phyloP scores from a whole-genome alignment of 1,140 invertebrate species.

The Aphelenchoides fujianensis region DNA sequence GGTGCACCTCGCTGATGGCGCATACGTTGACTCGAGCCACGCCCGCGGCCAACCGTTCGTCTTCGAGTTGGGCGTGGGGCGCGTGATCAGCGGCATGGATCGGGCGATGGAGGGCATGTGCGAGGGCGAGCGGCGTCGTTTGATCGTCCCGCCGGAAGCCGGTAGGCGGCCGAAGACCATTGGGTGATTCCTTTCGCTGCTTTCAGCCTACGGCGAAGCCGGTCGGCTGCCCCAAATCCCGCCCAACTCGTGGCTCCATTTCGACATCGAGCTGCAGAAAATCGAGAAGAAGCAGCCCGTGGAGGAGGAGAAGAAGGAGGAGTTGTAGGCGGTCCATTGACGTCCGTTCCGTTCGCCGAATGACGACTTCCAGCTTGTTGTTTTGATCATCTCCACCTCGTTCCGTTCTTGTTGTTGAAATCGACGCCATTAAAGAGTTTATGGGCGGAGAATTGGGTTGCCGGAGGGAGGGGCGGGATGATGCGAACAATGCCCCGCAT shows the following conservation, averaged over 20 bases:
- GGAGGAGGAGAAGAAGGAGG: slow-evolving; percentile 44
- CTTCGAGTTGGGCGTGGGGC: slow-evolving; percentile 66
- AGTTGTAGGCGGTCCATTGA: slow-evolving; percentile 10
- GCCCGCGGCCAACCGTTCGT: slow-evolving; percentile 64
- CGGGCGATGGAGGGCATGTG: slow-evolving; percentile 64
- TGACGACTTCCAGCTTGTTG: no score
- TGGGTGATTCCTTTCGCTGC: neutral
- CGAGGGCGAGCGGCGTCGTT: slow-evolving; percentile 66
- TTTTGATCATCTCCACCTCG: no score
- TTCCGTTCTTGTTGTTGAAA: no score
- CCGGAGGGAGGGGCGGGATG: no score
- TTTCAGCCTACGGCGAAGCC: slow-evolving; percentile 63
- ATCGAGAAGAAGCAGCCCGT: slow-evolving; percentile 41
- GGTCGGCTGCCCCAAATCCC: slow-evolving; percentile 65
- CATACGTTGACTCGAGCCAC: slow-evolving; percentile 66
- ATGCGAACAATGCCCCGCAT: no score
- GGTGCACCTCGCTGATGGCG: slow-evolving; percentile 64
- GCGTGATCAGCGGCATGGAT: slow-evolving; percentile 62
- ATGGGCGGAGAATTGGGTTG: no score
- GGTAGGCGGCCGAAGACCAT: slow-evolving; percentile 44
- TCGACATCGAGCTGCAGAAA: slow-evolving; percentile 58
- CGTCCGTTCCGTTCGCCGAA: neutral
- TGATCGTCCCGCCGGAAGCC: slow-evolving; percentile 65
- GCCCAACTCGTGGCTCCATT: slow-evolving; percentile 58
- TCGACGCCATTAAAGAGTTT: neutral